Evolutionary conservation across 1,140 invertebrate genomes (phyloP).

Genomic region (Phymastichus coffea): DNA sequence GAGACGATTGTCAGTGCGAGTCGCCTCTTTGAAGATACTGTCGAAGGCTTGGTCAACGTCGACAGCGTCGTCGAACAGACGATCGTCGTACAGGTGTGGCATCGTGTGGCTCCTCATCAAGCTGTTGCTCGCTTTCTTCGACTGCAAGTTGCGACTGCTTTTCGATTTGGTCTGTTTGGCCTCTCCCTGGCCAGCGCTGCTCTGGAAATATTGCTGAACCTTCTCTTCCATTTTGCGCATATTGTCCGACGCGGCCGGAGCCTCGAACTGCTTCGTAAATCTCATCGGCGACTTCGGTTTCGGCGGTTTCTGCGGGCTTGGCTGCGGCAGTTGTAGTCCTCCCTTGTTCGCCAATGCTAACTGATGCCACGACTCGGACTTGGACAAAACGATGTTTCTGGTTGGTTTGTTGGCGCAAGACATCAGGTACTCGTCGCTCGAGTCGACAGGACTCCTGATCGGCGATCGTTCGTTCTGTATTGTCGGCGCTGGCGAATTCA

Average conservation of each 20-base stretch:
- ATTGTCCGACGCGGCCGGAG: conserved; percentile 71
- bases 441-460: conserved; percentile 38
- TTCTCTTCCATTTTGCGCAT: conserved; percentile 73
- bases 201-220: conserved; percentile 74
- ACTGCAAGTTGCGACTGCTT: conserved; percentile 32
- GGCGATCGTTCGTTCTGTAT: conserved; percentile 38
- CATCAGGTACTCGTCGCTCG: conserved; percentile 52
- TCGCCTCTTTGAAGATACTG: conserved; percentile 63
- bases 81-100: conserved; percentile 66
- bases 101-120: conserved; percentile 73
- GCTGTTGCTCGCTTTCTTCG: conserved; percentile 34
- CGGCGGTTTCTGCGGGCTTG: conserved; percentile 52
- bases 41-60: conserved; percentile 78
- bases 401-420: conserved; percentile 44
- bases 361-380: conserved; percentile 81
- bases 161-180: not conserved
- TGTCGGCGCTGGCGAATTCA: conserved; percentile 33
- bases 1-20: conserved; percentile 37
- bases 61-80: conserved; percentile 63
- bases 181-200: not conserved
- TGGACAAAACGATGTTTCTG: conserved; percentile 61
- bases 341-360: conserved; percentile 47
- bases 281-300: conserved; percentile 72
- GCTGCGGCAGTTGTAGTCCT: conserved; percentile 35
- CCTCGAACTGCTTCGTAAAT: conserved; percentile 74